These are phyloP conservation scores for Semnornis frantzii DNA, from an alignment of 2,113 vertebrate genomes.

Conservation along the genomic window DNA sequence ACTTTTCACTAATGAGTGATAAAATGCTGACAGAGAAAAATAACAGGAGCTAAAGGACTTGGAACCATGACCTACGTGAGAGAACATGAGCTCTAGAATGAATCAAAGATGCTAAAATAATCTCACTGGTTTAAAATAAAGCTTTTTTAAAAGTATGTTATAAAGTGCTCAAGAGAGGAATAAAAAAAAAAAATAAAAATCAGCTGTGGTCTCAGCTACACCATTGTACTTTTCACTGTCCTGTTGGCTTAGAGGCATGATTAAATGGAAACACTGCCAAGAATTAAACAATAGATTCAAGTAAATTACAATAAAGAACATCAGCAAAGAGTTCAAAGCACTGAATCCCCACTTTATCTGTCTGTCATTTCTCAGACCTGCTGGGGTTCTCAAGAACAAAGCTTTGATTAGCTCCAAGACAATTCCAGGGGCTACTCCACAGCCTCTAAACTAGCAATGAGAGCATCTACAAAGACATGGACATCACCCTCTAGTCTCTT, in stretches of 20 bases:
- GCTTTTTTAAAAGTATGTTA: not conserved
- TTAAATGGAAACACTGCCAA: not conserved
- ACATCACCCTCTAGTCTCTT: not conserved
- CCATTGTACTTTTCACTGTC: not conserved
- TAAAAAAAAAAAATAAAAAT: not conserved
- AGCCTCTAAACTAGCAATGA: not conserved
- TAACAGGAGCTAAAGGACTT: not conserved
- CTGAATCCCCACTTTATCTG: not conserved
- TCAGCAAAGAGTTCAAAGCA: not conserved
- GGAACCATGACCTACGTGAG: not conserved
- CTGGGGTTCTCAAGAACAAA: not conserved
- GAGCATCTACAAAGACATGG: not conserved
- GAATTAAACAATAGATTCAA: slow-evolving; percentile 29
- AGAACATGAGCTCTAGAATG: not conserved
- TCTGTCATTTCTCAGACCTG: not conserved
- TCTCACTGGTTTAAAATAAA: not conserved
- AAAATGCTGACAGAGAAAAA: not conserved
- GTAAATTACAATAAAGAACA: slow-evolving; percentile 19
- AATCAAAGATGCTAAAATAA: not conserved
- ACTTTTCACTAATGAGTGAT: not conserved
- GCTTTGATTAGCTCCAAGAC: not conserved
- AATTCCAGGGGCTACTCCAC: not conserved
- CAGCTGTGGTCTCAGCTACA: not conserved
- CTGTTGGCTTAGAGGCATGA: not conserved
- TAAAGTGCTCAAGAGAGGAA: not conserved